phyloP scores from a whole-genome alignment of 2,888 invertebrate genomes.

The Luffia ferchaultella region DNA sequence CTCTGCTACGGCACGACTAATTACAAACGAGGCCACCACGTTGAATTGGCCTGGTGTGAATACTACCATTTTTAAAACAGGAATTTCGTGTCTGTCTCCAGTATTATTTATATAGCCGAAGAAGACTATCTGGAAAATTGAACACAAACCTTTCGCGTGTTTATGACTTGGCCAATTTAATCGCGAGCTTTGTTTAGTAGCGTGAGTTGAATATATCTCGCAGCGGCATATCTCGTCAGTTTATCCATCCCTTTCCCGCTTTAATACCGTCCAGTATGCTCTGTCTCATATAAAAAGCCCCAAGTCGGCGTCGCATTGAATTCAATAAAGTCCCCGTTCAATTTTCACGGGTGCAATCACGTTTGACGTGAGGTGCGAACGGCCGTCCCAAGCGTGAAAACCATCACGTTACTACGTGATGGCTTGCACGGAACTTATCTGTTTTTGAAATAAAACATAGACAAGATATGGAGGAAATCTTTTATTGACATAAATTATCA shows the following conservation, averaged over 20 bases:
- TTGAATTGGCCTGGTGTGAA: too few relatives aligned
- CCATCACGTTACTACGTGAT: not conserved
- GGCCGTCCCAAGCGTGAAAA: not conserved
- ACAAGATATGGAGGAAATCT: too few relatives aligned
- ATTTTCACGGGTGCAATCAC: constrained; percentile 31
- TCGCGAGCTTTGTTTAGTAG: constrained; percentile 45
- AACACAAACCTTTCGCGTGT: constrained; percentile 5
- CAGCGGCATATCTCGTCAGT: constrained; percentile 5
- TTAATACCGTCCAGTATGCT: constrained; percentile 18
- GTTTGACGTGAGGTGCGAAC: constrained; percentile 24
- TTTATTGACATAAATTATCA: too few relatives aligned
- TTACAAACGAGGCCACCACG: too few relatives aligned
- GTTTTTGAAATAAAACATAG: too few relatives aligned
- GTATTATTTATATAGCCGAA: too few relatives aligned
- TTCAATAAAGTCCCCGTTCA: constrained; percentile 28
- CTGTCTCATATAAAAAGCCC: constrained; percentile 26
- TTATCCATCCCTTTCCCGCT: constrained; percentile 23
- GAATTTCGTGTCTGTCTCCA: too few relatives aligned
- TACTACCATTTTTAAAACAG: too few relatives aligned
- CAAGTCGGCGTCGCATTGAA: constrained; percentile 30
- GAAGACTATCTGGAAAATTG: too few relatives aligned
- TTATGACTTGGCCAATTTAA: constrained; percentile 29
- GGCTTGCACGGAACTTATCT: not conserved
- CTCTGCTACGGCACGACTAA: not conserved
- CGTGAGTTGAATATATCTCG: constrained; percentile 45